Evolutionary conservation across 2,113 vertebrate species (phyloP).

Genomic region (Ia io): DNA sequence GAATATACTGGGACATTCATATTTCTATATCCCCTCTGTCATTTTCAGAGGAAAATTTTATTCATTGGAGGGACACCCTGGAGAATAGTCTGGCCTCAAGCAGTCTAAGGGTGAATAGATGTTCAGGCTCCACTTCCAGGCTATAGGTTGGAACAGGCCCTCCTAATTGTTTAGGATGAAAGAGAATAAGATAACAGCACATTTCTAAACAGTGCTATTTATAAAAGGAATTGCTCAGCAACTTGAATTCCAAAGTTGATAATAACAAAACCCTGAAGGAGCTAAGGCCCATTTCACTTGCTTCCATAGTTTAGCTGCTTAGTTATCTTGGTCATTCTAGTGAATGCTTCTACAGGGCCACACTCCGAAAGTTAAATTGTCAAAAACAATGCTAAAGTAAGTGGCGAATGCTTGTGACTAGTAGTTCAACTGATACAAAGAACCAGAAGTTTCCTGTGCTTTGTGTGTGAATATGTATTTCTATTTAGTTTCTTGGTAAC

Average conservation of each 20-base stretch:
- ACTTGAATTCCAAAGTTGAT: background rate
- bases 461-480: background rate
- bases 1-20: background rate
- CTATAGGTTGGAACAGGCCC: accelerated
- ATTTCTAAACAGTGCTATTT: background rate
- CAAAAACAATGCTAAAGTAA: background rate
- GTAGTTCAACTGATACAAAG: background rate
- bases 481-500: background rate
- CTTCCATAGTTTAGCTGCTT: background rate
- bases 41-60: background rate
- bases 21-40: background rate
- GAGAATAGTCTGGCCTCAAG: background rate
- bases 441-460: background rate
- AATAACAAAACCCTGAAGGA: background rate
- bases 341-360: background rate
- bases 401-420: background rate
- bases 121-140: accelerated
- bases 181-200: background rate
- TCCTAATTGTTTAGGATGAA: background rate
- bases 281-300: background rate
- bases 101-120: background rate
- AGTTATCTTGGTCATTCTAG: background rate
- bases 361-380: background rate
- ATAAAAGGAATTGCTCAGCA: background rate
- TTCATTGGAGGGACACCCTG: background rate